Evolutionary conservation across 2,888 invertebrate species (phyloP).

Genomic region (Asteroscopus sphinx): DNA sequence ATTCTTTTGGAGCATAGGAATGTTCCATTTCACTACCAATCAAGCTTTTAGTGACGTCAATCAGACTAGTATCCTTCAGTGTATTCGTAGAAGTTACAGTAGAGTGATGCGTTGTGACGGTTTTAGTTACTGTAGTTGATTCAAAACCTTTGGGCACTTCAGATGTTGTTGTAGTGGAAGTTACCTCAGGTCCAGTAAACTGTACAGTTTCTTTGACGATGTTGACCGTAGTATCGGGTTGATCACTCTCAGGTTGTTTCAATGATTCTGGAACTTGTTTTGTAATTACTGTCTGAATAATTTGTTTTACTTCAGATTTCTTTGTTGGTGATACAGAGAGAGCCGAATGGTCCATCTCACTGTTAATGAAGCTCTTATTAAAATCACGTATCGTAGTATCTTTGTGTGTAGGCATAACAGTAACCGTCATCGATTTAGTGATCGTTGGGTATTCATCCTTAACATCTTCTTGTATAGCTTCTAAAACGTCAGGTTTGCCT

Average conservation of each 20-base stretch:
- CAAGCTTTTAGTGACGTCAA: slow-evolving; percentile 34
- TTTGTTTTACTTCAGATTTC: slow-evolving; percentile 20
- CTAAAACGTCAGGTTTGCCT: slow-evolving; percentile 40
- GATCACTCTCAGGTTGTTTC: neutral
- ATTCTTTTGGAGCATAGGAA: slow-evolving; percentile 9
- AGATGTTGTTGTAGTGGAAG: slow-evolving; percentile 12
- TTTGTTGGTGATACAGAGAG: slow-evolving; percentile 9
- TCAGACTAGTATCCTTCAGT: slow-evolving; percentile 18
- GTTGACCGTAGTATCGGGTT: slow-evolving; percentile 11
- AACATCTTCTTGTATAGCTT: slow-evolving; percentile 36
- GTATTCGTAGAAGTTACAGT: slow-evolving; percentile 27
- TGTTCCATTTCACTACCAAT: slow-evolving; percentile 35
- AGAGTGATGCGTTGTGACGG: slow-evolving; percentile 26
- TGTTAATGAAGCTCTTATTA: slow-evolving; percentile 56
- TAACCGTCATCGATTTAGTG: slow-evolving; percentile 34
- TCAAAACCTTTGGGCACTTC: slow-evolving; percentile 19
- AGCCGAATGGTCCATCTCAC: slow-evolving; percentile 57
- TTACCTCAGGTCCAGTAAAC: slow-evolving; percentile 20
- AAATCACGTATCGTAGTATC: slow-evolving; percentile 30
- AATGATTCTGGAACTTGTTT: slow-evolving; percentile 7
- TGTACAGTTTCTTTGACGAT: slow-evolving; percentile 32
- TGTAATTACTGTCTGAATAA: slow-evolving; percentile 15
- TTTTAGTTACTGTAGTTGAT: slow-evolving; percentile 29
- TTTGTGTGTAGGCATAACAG: slow-evolving; percentile 20
- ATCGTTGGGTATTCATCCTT: slow-evolving; percentile 16